phyloP scores from a whole-genome alignment of 2,113 vertebrate species.

The Chauna torquata region DNA sequence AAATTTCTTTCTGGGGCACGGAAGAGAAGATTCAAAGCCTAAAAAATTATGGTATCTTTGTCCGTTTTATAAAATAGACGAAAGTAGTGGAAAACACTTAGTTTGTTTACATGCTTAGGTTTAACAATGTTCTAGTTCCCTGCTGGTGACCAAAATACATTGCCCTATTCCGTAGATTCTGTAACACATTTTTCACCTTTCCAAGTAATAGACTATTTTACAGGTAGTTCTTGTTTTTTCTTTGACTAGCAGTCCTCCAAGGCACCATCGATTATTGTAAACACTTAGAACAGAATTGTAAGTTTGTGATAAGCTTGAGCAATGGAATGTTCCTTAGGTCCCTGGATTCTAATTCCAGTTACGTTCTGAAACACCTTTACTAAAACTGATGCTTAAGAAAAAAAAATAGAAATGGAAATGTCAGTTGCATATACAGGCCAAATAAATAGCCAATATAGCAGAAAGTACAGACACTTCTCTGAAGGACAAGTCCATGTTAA shows the following conservation, averaged over 20 bases:
- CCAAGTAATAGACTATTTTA: not conserved
- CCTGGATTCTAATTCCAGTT: not conserved
- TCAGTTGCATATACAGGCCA: not conserved
- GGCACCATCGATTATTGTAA: not conserved
- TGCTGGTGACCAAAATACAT: not conserved
- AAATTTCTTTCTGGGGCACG: not conserved
- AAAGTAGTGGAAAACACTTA: not conserved
- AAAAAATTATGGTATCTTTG: not conserved
- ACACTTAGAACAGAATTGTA: not conserved
- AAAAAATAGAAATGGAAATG: accelerated
- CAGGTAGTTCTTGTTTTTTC: not conserved
- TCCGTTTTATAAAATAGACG: not conserved
- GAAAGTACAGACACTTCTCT: not conserved
- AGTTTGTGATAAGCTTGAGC: not conserved
- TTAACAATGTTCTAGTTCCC: not conserved
- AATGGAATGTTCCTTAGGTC: not conserved
- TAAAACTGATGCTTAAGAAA: not conserved
- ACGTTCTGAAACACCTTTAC: not conserved
- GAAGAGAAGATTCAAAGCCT: not conserved
- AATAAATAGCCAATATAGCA: not conserved
- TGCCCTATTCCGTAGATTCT: not conserved
- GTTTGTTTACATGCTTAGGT: not conserved
- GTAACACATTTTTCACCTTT: not conserved
- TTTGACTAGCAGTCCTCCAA: not conserved
- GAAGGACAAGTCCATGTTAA: not conserved